These are phyloP conservation scores for Spea bombifrons DNA, from an alignment of 2,113 vertebrate species.

Conservation along the genomic window DNA sequence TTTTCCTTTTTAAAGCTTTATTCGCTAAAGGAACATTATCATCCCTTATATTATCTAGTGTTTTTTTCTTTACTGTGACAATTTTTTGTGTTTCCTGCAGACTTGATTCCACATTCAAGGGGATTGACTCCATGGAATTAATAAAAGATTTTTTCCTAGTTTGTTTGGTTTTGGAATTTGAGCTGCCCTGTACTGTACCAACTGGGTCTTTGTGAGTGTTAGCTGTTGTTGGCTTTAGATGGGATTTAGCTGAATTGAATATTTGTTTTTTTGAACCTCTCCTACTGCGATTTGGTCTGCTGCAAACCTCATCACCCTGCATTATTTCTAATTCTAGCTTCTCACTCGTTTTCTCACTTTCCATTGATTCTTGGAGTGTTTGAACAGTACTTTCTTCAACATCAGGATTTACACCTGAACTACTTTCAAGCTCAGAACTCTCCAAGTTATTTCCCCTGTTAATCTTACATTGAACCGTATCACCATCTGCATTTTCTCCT, in stretches of 20 bases:
- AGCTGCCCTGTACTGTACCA: constrained; percentile 36
- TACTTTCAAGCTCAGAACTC: constrained; percentile 53
- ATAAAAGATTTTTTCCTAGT: constrained; percentile 58
- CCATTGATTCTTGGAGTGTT: constrained; percentile 51
- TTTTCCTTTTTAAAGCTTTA: constrained; percentile 60
- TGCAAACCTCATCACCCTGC: constrained; percentile 52
- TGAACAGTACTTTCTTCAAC: constrained; percentile 53
- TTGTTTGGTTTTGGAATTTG: constrained; percentile 60
- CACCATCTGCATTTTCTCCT: constrained; percentile 45
- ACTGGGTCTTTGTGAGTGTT: constrained; percentile 52
- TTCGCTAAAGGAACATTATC: not conserved
- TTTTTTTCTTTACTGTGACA: constrained; percentile 78
- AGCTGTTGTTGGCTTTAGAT: constrained; percentile 43
- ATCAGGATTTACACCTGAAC: constrained; percentile 52
- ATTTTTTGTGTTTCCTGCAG: constrained; percentile 65
- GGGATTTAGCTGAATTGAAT: constrained; percentile 54
- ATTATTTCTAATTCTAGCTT: constrained; percentile 50
- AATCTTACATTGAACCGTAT: constrained; percentile 49
- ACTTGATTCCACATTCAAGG: constrained; percentile 70
- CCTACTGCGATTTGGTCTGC: constrained; percentile 43
- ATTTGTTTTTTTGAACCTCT: constrained; percentile 60
- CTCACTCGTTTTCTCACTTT: constrained; percentile 50
- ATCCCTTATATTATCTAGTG: constrained; percentile 42
- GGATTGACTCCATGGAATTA: constrained; percentile 42
- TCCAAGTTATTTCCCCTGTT: constrained; percentile 44